These are phyloP conservation scores for Heloderma charlesbogerti DNA, from an alignment of 2,113 vertebrate genomes.

Conservation along the genomic window DNA sequence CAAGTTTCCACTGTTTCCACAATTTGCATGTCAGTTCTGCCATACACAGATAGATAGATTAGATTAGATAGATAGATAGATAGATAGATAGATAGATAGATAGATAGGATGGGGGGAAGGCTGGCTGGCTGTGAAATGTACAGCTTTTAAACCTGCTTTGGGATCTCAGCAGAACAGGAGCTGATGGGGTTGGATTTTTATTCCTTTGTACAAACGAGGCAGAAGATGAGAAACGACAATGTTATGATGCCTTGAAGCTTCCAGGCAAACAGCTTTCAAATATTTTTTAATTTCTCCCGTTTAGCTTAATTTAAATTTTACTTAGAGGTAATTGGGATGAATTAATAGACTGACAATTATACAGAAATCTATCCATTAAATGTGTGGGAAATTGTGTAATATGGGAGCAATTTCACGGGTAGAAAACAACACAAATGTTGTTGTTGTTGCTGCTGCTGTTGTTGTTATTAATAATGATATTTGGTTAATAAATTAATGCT, in stretches of 20 bases:
- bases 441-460: too few species aligned
- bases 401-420: conserved; percentile 76
- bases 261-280: conserved; percentile 73
- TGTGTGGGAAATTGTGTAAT: conserved; percentile 81
- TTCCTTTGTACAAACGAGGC: conserved; percentile 47
- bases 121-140: conserved; percentile 29
- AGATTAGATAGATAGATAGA: too few species aligned
- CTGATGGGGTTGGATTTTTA: conserved; percentile 43
- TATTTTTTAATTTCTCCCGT: conserved; percentile 84
- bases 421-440: conserved; percentile 77
- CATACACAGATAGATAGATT: too few species aligned
- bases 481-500: neutral
- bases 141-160: conserved; percentile 47
- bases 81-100: too few species aligned
- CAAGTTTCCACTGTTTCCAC: neutral
- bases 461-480: conserved; percentile 65
- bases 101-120: too few species aligned
- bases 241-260: conserved; percentile 75
- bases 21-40: neutral
- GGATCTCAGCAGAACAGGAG: conserved; percentile 27
- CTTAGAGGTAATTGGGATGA: conserved; percentile 83
- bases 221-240: conserved; percentile 69
- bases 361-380: conserved; percentile 81
- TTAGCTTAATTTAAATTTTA: conserved; percentile 85
- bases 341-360: conserved; percentile 84